Evolutionary conservation across 2,888 invertebrate genomes (phyloP).

Genomic region (Macrophya annulata): DNA sequence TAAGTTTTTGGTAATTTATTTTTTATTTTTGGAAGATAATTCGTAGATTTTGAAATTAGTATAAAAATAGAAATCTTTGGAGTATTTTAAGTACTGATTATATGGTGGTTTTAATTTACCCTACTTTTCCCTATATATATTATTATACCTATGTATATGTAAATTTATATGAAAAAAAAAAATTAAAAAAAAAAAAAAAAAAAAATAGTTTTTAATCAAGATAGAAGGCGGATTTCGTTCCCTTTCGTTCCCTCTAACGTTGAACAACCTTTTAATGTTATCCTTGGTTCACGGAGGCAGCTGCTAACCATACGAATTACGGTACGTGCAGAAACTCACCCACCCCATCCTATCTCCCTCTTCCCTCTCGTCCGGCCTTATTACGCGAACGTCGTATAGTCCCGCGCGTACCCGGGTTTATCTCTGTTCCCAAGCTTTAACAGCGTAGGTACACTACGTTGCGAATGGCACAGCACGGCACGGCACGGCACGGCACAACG

Average conservation of each 20-base stretch:
- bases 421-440: slow-evolving; percentile 20
- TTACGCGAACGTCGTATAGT: slow-evolving; percentile 20
- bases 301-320: slow-evolving; percentile 40
- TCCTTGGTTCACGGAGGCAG: slow-evolving; percentile 17
- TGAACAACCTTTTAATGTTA: slow-evolving; percentile 34
- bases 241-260: neutral
- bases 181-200: neutral
- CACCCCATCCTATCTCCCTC: neutral
- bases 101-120: too few relatives aligned
- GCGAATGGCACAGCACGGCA: neutral
- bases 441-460: neutral
- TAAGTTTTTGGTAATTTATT: too few relatives aligned
- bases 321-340: slow-evolving; percentile 16
- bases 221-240: neutral
- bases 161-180: neutral
- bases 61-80: too few relatives aligned
- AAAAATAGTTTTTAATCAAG: neutral
- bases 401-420: slow-evolving; percentile 3
- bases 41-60: too few relatives aligned
- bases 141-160: neutral
- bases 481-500: neutral
- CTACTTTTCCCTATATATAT: too few relatives aligned
- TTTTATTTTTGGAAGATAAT: too few relatives aligned
- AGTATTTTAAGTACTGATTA: too few relatives aligned
- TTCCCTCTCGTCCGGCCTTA: neutral